Base-by-base conservation (phyloP, 1,140 invertebrate species). In the Drosophila arizonae region DNA sequence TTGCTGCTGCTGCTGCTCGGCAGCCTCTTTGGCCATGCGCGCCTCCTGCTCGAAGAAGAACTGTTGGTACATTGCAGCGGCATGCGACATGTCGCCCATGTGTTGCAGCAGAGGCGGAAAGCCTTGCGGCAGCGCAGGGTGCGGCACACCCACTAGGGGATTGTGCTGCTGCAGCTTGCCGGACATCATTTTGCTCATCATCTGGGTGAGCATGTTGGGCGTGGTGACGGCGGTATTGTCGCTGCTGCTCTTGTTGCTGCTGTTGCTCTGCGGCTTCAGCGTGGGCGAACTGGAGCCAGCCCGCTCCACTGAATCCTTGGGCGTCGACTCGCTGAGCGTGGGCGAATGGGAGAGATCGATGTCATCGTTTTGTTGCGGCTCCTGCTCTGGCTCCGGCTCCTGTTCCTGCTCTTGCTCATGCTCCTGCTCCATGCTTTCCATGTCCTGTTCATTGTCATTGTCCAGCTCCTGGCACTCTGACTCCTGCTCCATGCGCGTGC, bases 401-500 rank as follows among this genome's bases (percentile, higher is more conserved):
- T 8, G 15, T 74, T 96, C 94, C 62, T 94, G 94, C 77, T 95
- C 94, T 71, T 94, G 93, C 71, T 94, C 94, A 11, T 93, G 93
- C 51, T 96, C 95, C 77, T 95, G 95, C 75, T 96, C 95, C 93
- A 96, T 95, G 81, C 96, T 63, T 36, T 94, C 93, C 17, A 94
- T 93, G 56, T 92, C 93, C 72, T 93, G 93, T 71, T 94, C 93
- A 54, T 94, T 94, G 79, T 96, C 96, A 13, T 88, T 81, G 76
- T 96, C 95, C 65, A 95, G 94, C 82, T 95, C 95, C 76, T 94
- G 94, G 58, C 94, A 95, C 75, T 95, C 94, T n/a, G 94, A 94
- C 61, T 96, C 95, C 81, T 96, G 95, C 77, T 96, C 96, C 94
- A 97, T 96, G 81, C 96, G 93, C 88, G 95, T 96, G 91, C 96